Evolutionary conservation across 1,140 invertebrate species (phyloP), one percentile per base, ranked within the genome.

Genomic region (Rhizoglyphus robini): DNA sequence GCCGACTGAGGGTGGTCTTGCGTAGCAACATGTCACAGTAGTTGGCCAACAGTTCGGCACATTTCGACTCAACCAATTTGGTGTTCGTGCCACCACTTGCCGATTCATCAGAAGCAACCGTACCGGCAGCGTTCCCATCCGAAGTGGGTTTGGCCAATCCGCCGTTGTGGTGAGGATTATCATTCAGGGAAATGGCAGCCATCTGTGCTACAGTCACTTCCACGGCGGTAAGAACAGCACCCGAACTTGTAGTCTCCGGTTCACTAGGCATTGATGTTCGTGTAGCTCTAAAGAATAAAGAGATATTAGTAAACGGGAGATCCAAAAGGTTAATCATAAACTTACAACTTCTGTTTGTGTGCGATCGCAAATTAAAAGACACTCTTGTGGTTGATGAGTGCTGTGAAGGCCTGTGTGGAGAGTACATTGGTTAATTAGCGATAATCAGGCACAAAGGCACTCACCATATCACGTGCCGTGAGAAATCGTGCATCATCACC

Each of bases 21-120:
- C 96, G 82, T 70, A 99, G 81, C 70, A 99, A 79, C 88, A 99
- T 94, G 86, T 99, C 96, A 86, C 96, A 99, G 82, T 97, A 99
- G 77, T 98, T 99, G 41, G 96, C 96, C 70, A 99, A 79, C 54
- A 99, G 81, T 79, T 99, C 96, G 20, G 96, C 96, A 79, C 95
- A 99, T 74, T 96, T 94, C 65, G 94, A 98, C 74, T 99, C 96
- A 30, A 34, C 46, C 23, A 38, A 59, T 23, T 68, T 64, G n/a
- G n/a, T n/a, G n/a, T n/a, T n/a, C n/a, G n/a, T n/a, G n/a, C n/a
- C n/a, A n/a, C n/a, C n/a, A n/a, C 8, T 41, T 8, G 38, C 38
- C 8, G 38, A 8, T 41, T n/a, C 38, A 41, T 15, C 41, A 46
- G n/a, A n/a, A n/a, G n/a, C n/a, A n/a, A n/a, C n/a, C n/a, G 18